Percentiles rank a stretch among this genome's conserved stretches.
Conservation (phyloP, 2,888 invertebrate species). For the Colostygia pectinataria region DNA sequence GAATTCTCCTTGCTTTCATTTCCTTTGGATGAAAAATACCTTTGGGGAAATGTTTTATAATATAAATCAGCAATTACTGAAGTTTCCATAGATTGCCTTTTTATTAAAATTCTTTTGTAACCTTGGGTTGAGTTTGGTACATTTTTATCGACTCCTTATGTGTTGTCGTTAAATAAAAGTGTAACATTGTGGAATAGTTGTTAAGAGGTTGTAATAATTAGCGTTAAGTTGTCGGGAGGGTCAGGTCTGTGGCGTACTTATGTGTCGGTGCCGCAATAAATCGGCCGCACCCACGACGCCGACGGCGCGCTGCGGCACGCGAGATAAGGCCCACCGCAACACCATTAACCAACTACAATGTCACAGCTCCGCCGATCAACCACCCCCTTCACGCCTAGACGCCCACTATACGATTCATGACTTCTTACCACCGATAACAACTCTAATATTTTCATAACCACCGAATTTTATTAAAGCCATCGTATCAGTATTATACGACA, state of each 20-base stretch:
- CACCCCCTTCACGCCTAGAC: constrained; percentile 31
- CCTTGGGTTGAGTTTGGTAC: constrained; percentile 24
- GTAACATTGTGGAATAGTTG: constrained; percentile 39
- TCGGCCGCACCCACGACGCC: constrained; percentile 61
- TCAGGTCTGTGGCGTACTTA: constrained; percentile 41
- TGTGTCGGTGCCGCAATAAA: constrained; percentile 66
- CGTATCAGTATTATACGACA: constrained; percentile 62
- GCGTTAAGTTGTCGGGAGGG: constrained; percentile 51
- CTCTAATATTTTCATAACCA: constrained; percentile 9
- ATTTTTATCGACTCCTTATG: constrained; percentile 5
- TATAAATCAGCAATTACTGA: constrained; percentile 48
- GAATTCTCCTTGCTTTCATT: constrained; percentile 54
- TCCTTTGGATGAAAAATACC: constrained; percentile 46
- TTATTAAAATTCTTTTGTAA: constrained; percentile 39
- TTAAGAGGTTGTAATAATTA: constrained; percentile 50
- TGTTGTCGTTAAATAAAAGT: constrained; percentile 26
- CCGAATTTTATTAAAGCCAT: constrained; percentile 40
- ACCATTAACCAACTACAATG: constrained; percentile 66
- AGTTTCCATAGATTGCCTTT: constrained; percentile 38
- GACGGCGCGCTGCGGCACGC: constrained; percentile 56
- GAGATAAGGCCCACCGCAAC: constrained; percentile 73
- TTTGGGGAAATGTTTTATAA: constrained; percentile 45
- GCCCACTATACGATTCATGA: constrained; percentile 53
- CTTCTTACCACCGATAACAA: constrained; percentile 47
- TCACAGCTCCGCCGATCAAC: constrained; percentile 59